Percentiles rank a stretch among this genome's conserved stretches.
phyloP scores from a whole-genome alignment of 1,140 invertebrate genomes.

The Dreissena polymorpha region DNA sequence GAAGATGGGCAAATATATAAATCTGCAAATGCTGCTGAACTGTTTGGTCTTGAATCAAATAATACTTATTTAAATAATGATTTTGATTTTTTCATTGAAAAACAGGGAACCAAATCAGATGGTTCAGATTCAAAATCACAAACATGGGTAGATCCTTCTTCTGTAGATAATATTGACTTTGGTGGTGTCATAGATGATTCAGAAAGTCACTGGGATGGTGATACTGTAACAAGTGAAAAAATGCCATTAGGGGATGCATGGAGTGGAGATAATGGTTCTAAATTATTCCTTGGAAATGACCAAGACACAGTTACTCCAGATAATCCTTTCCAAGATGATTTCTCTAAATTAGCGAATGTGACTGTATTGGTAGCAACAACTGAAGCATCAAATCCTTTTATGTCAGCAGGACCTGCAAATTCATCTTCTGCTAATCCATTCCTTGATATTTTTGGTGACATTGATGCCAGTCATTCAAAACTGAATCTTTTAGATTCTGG shows the following conservation, averaged over 20 bases:
- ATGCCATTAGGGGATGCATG: conserved; percentile 51
- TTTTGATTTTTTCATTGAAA: conserved; percentile 24
- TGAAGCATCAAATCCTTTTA: conserved; percentile 4
- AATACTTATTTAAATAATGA: conserved; percentile 10
- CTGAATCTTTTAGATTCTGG: conserved; percentile 15
- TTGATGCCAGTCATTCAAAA: neutral
- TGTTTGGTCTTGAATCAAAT: conserved; percentile 52
- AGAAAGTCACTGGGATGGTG: conserved; percentile 40
- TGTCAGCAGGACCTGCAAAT: neutral
- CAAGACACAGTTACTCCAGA: conserved; percentile 8
- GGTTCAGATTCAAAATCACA: neutral
- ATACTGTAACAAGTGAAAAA: conserved; percentile 14
- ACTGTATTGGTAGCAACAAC: conserved; percentile 7
- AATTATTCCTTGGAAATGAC: conserved; percentile 1
- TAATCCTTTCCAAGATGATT: conserved; percentile 75
- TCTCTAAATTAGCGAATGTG: conserved; percentile 63
- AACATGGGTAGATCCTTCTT: conserved; percentile 26
- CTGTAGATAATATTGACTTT: conserved; percentile 36
- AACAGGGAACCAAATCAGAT: neutral
- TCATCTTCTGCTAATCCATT: conserved; percentile 61
- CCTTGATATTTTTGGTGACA: conserved; percentile 13
- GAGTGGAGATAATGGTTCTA: conserved; percentile 51
- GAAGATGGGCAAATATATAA: conserved; percentile 14
- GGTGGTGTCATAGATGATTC: conserved; percentile 19
- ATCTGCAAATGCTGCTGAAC: conserved; percentile 32